Percentiles rank a stretch among this genome's conserved stretches.
Evolutionary conservation across 2,113 vertebrate species (phyloP).

Genomic region (Bubo bubo): DNA sequence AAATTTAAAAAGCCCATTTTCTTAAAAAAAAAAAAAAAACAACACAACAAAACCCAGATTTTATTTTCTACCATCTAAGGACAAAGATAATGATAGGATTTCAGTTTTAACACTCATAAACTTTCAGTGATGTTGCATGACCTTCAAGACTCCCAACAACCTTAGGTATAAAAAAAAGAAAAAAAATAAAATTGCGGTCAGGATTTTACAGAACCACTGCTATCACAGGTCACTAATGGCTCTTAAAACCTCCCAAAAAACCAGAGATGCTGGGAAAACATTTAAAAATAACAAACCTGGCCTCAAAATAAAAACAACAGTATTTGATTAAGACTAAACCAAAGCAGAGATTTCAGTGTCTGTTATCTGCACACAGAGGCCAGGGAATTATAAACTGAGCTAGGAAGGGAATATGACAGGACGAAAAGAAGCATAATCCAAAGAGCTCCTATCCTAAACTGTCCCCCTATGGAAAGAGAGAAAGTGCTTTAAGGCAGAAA

Average conservation of each 20-base stretch:
- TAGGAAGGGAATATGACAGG: not conserved
- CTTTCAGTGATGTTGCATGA: not conserved
- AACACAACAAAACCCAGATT: not conserved
- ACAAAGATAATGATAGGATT: not conserved
- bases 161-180: not conserved
- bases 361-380: not conserved
- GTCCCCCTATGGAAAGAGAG: not conserved
- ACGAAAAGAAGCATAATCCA: not conserved
- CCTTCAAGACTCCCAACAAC: not conserved
- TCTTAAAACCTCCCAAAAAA: slow-evolving; percentile 30
- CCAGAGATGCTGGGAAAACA: not conserved
- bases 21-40: too few relatives aligned
- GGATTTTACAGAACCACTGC: not conserved
- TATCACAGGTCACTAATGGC: not conserved
- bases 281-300: not conserved
- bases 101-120: not conserved
- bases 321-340: not conserved
- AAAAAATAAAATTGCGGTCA: not conserved
- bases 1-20: not conserved
- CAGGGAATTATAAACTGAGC: not conserved
- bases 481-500: not conserved
- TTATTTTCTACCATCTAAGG: not conserved
- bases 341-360: not conserved
- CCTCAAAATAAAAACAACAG: not conserved
- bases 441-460: not conserved